A percentile compares a stretch with the other conserved stretches of the same genome.
phyloP scores from a whole-genome alignment of 2,113 vertebrate genomes.

The Hiodon tergisus region DNA sequence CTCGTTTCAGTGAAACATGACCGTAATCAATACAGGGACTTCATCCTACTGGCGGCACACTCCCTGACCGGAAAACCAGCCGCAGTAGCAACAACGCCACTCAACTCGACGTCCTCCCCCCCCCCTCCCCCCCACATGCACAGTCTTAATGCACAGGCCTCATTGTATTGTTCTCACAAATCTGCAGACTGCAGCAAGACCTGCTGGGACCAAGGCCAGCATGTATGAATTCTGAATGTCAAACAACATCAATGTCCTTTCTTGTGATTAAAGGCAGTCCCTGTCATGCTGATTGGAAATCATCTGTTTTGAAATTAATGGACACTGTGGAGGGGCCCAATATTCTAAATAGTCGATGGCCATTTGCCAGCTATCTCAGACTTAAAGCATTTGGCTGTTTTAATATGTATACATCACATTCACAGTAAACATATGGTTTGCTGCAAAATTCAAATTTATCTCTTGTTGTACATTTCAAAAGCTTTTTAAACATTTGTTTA shows the following conservation, averaged over 20 bases:
- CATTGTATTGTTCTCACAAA: neutral
- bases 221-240: neutral
- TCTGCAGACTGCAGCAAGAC: neutral
- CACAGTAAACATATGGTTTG: too few relatives aligned
- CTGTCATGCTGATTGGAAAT: neutral
- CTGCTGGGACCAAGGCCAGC: neutral
- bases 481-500: too few relatives aligned
- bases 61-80: neutral
- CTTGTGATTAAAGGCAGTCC: neutral
- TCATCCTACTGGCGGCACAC: too few relatives aligned
- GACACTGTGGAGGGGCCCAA: neutral
- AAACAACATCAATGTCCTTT: constrained; percentile 4
- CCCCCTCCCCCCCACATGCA: neutral
- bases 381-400: neutral
- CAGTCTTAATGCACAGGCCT: neutral
- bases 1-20: constrained; percentile 20
- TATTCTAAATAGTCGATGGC: too few relatives aligned
- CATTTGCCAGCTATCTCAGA: neutral
- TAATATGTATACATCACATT: too few relatives aligned
- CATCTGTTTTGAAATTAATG: neutral
- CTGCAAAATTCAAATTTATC: too few relatives aligned
- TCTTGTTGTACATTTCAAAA: too few relatives aligned
- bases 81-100: neutral
- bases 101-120: neutral
- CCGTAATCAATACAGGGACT: constrained; percentile 21